Conservation (phyloP, 2,888 invertebrate genomes). For the Thymelicus lineola region DNA sequence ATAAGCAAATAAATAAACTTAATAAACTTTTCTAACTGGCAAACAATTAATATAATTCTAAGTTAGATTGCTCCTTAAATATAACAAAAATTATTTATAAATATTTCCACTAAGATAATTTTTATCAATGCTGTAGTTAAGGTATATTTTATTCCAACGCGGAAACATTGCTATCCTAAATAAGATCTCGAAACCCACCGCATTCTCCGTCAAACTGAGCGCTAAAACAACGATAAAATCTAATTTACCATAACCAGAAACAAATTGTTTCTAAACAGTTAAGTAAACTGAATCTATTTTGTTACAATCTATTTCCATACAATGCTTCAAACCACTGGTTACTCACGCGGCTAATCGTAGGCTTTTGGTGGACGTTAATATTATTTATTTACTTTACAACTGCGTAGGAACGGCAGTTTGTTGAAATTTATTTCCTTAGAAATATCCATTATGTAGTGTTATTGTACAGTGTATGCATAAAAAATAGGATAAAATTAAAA, state of each 20-base stretch:
- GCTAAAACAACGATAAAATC: constrained; percentile 30
- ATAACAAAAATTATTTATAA: no score
- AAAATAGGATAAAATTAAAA: no score
- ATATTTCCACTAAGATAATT: no score
- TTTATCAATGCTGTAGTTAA: not conserved
- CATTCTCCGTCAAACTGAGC: constrained; percentile 20
- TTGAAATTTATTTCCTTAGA: no score
- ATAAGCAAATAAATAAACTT: no score
- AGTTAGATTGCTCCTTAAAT: no score
- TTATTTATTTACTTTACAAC: no score
- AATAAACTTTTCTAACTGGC: no score
- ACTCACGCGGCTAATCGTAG: not conserved
- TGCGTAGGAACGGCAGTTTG: no score
- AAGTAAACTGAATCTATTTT: constrained; percentile 21
- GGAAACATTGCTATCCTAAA: constrained; percentile 21
- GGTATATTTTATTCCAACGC: not conserved
- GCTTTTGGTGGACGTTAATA: not conserved
- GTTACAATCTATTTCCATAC: constrained; percentile 32
- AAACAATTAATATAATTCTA: no score
- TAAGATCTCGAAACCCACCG: constrained; percentile 22
- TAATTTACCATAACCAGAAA: constrained; percentile 22
- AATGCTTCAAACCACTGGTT: constrained; percentile 22
- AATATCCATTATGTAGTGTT: no score
- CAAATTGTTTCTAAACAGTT: constrained; percentile 32
- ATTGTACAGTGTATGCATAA: no score